Evolutionary conservation across 2,113 vertebrate species (phyloP).

Genomic region (Tretioscincus oriximinensis): DNA sequence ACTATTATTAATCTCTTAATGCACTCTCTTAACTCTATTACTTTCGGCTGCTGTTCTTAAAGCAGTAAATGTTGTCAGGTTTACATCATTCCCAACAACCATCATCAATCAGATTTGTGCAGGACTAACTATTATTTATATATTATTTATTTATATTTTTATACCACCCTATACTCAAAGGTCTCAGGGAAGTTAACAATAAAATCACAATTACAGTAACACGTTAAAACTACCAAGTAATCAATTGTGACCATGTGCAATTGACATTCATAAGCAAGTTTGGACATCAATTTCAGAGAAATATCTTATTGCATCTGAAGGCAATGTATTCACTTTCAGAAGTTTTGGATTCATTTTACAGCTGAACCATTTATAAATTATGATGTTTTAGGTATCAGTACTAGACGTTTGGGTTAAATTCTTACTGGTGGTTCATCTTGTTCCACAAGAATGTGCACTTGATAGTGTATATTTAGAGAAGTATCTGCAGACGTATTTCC

Average conservation of each 20-base stretch:
- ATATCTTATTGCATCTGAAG: background rate
- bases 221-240: no score
- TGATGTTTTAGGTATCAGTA: no score
- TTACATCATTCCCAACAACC: background rate
- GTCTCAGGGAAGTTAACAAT: no score
- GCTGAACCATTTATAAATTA: background rate
- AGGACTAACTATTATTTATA: background rate
- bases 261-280: background rate
- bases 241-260: no score
- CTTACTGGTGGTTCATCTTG: conserved; percentile 15
- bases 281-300: background rate
- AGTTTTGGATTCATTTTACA: background rate
- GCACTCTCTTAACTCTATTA: no score
- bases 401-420: background rate
- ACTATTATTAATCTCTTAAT: background rate
- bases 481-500: background rate
- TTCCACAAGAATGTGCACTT: conserved; percentile 9
- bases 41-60: background rate
- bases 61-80: background rate
- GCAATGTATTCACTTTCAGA: no score
- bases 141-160: no score
- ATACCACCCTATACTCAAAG: no score
- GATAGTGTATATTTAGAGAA: background rate
- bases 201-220: no score
- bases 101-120: background rate